Evolutionary conservation across 1,140 invertebrate species (phyloP), one percentile per base, ranked within the genome.

Genomic region (Ceratina japonica): DNA sequence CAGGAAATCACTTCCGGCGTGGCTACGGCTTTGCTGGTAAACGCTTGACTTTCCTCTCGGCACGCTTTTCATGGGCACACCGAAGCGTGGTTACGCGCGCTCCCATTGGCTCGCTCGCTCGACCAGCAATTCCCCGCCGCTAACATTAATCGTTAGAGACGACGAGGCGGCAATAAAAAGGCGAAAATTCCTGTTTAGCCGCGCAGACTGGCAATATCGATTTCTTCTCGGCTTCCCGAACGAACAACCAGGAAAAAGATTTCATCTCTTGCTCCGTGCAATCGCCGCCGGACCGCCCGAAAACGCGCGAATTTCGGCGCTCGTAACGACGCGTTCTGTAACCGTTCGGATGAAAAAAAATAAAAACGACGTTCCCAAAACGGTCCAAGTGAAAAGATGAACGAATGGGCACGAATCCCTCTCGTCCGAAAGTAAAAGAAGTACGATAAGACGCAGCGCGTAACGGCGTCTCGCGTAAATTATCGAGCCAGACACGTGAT

Each of bases 1-100:
- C 75, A 63, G 68, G 75, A 77, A 77, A 77, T 71, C 66, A 44
- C 68, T 77, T 77, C 75, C 75, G 66, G 75, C 44, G 18, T 59
- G 74, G 74, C 54, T 49, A 27, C 12, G 31, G 37, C 5, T 54
- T 18, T 12, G 56, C 49, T 20, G 27, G 49, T 31, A 44, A 68
- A 56, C 74, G 74, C 54, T 69, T 61, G 44, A 63, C 68, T 71
- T 77, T 77, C 58, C 75, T 77, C 64, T 52, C 49, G 63, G 37
- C 64, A 18, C 8, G 75, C 24, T 76, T 76, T 70, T 76, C 75
- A 76, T 37, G 65, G 65, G 65, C 64, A 31, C 37, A 51, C 37
- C 18, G 37, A 10, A 44, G 61, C 15, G 20, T 44, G 62, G 61
- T 61, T 44, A 22, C 54, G 56, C 61, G n/a, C 62, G 51, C 51